Conservation (phyloP, 2,113 vertebrate genomes). For the Maccullochella peelii region DNA sequence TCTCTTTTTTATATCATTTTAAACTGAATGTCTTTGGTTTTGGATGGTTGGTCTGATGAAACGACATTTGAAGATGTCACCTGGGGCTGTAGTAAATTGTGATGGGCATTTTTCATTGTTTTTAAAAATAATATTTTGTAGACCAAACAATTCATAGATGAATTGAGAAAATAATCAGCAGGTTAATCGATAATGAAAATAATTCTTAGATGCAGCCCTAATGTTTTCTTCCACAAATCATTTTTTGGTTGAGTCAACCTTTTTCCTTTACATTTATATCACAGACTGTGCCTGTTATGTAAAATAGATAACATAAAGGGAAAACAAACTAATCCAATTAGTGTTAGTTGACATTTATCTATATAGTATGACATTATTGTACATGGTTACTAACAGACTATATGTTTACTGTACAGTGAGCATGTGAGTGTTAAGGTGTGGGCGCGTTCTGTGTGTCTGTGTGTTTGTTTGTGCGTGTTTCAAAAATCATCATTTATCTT, state of each 20-base stretch:
- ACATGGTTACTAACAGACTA: neutral
- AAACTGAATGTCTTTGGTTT: neutral
- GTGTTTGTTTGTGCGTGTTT: conserved; percentile 1
- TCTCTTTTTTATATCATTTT: neutral
- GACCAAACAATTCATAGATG: neutral
- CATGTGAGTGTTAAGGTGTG: conserved; percentile 26
- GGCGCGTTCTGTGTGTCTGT: conserved; percentile 32
- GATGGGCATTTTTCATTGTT: neutral
- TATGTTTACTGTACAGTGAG: conserved; percentile 5
- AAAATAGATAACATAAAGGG: neutral
- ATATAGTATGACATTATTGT: neutral
- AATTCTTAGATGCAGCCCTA: neutral
- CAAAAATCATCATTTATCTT: conserved; percentile 64
- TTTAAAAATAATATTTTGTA: neutral
- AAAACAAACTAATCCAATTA: neutral
- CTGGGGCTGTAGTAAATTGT: neutral
- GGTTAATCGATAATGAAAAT: neutral
- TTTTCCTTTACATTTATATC: neutral
- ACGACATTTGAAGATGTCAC: neutral
- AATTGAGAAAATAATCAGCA: neutral
- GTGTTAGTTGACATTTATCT: neutral
- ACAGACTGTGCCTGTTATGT: neutral
- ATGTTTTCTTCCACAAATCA: neutral
- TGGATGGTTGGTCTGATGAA: neutral
- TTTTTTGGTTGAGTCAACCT: neutral